Conservation (phyloP, 2,888 invertebrate genomes). For the Adelphocoris suturalis region DNA sequence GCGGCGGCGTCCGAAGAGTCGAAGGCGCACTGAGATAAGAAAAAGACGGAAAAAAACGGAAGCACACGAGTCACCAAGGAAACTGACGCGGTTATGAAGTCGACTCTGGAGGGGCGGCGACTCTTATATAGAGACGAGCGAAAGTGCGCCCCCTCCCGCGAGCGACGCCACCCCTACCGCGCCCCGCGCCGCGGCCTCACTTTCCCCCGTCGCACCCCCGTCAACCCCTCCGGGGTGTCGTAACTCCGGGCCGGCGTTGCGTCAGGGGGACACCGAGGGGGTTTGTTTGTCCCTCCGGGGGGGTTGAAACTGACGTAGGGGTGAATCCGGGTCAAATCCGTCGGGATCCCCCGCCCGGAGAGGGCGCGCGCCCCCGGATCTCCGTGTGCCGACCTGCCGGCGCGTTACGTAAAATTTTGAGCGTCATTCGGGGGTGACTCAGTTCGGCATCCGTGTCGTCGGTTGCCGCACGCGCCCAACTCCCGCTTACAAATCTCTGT, state of each 20-base stretch:
- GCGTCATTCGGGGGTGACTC: too few relatives aligned
- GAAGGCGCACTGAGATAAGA: constrained; percentile 44
- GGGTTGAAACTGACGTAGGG: too few relatives aligned
- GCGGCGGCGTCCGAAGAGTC: constrained; percentile 7
- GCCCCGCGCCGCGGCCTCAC: constrained; percentile 1
- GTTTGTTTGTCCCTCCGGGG: too few relatives aligned
- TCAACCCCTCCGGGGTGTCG: constrained; percentile 29
- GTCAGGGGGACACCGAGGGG: background rate
- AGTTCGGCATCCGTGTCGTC: too few relatives aligned
- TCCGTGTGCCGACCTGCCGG: too few relatives aligned
- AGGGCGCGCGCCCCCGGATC: too few relatives aligned
- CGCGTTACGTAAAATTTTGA: too few relatives aligned
- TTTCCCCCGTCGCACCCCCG: constrained; percentile 38
- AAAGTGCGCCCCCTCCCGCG: constrained; percentile 64
- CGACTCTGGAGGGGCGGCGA: constrained; percentile 65
- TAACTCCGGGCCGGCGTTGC: background rate
- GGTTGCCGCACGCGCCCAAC: too few relatives aligned
- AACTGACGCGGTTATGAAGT: constrained; percentile 69
- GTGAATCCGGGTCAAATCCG: too few relatives aligned
- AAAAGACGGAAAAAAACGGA: background rate
- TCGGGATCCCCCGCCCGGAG: too few relatives aligned
- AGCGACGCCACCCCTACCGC: constrained; percentile 23
- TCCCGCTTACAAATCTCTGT: too few relatives aligned
- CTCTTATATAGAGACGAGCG: constrained; percentile 71
- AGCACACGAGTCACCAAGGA: constrained; percentile 58